phyloP scores from a whole-genome alignment of 2,888 invertebrate genomes.

The Cantharis lateralis region DNA sequence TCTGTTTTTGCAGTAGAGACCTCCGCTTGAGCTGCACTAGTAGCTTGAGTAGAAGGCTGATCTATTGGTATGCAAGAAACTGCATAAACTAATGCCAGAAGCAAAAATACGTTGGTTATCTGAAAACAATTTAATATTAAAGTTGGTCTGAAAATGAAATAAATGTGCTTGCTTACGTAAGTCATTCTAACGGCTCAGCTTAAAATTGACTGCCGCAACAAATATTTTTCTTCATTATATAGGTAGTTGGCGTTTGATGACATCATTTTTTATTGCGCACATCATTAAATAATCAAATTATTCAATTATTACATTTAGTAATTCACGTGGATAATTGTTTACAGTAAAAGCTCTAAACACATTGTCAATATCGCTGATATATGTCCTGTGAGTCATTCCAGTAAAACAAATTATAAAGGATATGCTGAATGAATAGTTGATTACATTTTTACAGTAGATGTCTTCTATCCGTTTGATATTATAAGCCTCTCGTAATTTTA shows the following conservation, averaged over 20 bases:
- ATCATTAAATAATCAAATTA: not conserved
- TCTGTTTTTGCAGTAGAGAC: not conserved
- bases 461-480: not conserved
- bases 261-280: not conserved
- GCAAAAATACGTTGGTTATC: not conserved
- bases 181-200: not conserved
- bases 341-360: not conserved
- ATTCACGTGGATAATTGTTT: not conserved
- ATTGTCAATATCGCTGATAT: not conserved
- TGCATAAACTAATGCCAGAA: not conserved
- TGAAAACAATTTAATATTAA: not conserved
- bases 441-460: not conserved
- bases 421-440: not conserved
- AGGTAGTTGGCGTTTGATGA: not conserved
- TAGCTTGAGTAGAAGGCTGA: not conserved
- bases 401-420: not conserved
- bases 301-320: not conserved
- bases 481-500: not conserved
- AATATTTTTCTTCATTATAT: not conserved
- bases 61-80: not conserved
- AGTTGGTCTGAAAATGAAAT: not conserved
- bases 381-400: not conserved
- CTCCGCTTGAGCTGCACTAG: not conserved
- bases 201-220: not conserved
- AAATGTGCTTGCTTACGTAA: not conserved